These are phyloP conservation scores for Drosophila infuscata DNA, from an alignment of 2,888 invertebrate species.

Conservation along the genomic window DNA sequence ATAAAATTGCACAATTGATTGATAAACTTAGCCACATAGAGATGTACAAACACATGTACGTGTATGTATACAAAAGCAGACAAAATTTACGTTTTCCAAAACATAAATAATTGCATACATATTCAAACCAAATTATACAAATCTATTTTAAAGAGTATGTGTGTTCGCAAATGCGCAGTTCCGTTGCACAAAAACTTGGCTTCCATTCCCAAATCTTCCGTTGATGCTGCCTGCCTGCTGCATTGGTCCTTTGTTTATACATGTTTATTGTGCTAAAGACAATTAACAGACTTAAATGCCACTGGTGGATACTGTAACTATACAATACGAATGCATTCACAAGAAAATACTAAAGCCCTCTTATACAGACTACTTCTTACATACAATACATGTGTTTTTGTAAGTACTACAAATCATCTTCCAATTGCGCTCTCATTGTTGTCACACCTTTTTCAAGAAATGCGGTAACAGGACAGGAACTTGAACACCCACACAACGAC, in stretches of 20 bases:
- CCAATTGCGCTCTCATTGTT: slow-evolving; percentile 45
- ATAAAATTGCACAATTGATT: slow-evolving; percentile 61
- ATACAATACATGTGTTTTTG: slow-evolving; percentile 7
- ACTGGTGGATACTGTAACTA: slow-evolving; percentile 72
- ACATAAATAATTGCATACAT: slow-evolving; percentile 5
- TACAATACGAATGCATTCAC: slow-evolving; percentile 31
- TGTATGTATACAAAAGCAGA: slow-evolving; percentile 16
- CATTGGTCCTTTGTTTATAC: slow-evolving; percentile 38
- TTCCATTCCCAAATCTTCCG: slow-evolving; percentile 69
- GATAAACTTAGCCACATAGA: slow-evolving; percentile 13
- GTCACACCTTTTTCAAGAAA: slow-evolving; percentile 51
- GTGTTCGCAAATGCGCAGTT: slow-evolving; percentile 25
- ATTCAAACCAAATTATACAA: slow-evolving; percentile 41
- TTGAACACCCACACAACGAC: slow-evolving; percentile 19
- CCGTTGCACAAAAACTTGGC: slow-evolving; percentile 47
- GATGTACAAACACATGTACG: not conserved
- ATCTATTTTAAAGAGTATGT: slow-evolving; percentile 16
- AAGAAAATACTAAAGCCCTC: slow-evolving; percentile 24
- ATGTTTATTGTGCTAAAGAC: slow-evolving; percentile 26
- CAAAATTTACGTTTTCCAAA: slow-evolving; percentile 46
- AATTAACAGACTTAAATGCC: slow-evolving; percentile 67
- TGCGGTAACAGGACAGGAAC: slow-evolving; percentile 43
- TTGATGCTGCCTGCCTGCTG: slow-evolving; percentile 45
- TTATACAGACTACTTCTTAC: slow-evolving; percentile 23
- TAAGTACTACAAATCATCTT: slow-evolving; percentile 53